Percentiles rank a stretch among this genome's conserved stretches.
phyloP scores from a whole-genome alignment of 2,113 vertebrate species.

The Xenus cinereus region DNA sequence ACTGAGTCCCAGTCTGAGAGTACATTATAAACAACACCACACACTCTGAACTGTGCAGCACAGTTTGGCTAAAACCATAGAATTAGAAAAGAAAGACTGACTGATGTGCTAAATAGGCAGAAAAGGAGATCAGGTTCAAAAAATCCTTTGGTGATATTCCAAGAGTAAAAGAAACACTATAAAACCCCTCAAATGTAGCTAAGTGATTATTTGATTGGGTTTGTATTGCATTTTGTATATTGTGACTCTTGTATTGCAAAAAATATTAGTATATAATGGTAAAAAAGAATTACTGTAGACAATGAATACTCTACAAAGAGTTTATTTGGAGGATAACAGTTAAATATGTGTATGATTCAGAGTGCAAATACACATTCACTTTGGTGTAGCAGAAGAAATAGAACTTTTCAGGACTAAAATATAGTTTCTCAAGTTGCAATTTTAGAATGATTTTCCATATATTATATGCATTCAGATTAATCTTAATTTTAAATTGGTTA shows the following conservation, averaged over 20 bases:
- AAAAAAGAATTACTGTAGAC: neutral
- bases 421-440: neutral
- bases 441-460: conserved; percentile 22
- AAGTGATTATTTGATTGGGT: neutral
- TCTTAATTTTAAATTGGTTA: conserved; percentile 32
- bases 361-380: neutral
- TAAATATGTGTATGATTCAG: neutral
- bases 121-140: neutral
- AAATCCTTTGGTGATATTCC: neutral
- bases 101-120: neutral
- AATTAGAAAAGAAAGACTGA: neutral
- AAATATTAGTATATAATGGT: neutral
- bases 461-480: conserved; percentile 6
- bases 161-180: neutral
- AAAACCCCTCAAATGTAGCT: neutral
- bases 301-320: neutral
- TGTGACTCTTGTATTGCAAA: neutral
- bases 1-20: neutral
- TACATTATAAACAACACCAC: neutral
- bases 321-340: neutral
- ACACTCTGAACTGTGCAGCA: neutral
- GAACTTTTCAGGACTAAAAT: conserved; percentile 10
- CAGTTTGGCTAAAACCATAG: neutral
- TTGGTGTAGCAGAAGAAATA: neutral
- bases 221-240: neutral